Base-by-base conservation (phyloP, 2,797 vertebrate species). In the Erithacus rubecula region DNA sequence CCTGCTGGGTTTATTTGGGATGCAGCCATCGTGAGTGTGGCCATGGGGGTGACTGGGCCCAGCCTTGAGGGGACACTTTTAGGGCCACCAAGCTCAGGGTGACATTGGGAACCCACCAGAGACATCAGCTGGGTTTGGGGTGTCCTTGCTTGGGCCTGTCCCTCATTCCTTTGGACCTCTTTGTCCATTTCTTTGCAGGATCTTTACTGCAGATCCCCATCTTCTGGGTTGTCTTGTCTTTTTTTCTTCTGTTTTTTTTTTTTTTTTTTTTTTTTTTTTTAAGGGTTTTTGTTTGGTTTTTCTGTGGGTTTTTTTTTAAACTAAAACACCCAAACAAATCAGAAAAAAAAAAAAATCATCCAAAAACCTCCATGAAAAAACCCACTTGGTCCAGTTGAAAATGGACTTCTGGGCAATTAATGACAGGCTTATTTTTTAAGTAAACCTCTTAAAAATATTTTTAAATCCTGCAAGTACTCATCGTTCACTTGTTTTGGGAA, bases 11-110 rank as follows among this genome's bases (percentile, higher is more conserved):
- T 59, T 19, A 3, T 5, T 43, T 67, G 82, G 71, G 59, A 1
- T 13, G 34, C 3, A 29, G 18, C 20, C 1, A 0, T 7, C 5
- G 52, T 27, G 58, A 21, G 43, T 12, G 24, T 1, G 23, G 36
- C 63, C 22, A 5, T 1, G 6, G 9, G 49, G 59, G 32, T 17
- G 52, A 5, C 0, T 4, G 43, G 22, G 63, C 67, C 32, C 64
- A 29, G 0, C 65, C 65, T 39, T 13, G 12, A n/a, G 37, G 41
- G 36, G 15, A 10, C n/a, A 7, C 13, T 47, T n/a, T 3, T 46
- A 68, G 63, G 32, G 80, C 32, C 52, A n/a, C 47, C 32, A 13
- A n/a, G 34, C 34, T 13, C 1, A 0, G 7, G 56, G n/a, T 51
- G 53, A 27, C 30, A 4, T 5, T 39, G 52, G 3, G 7, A 4